These are phyloP conservation scores for Sipha flava DNA, from an alignment of 1,140 invertebrate species.

Conservation along the genomic window DNA sequence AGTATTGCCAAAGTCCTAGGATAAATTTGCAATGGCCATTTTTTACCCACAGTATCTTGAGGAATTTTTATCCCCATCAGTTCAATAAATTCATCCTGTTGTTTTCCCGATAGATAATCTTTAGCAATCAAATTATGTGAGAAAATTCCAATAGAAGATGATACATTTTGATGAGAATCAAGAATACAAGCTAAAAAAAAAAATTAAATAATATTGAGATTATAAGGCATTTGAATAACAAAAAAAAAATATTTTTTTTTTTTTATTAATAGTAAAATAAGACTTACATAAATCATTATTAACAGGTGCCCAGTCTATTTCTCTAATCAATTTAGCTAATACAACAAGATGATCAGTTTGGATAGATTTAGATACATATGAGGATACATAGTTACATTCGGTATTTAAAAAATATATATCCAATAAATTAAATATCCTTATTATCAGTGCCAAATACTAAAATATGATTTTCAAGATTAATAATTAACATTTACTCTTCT, in stretches of 20 bases:
- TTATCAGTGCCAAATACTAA: conserved; percentile 70
- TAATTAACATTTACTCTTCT: not conserved
- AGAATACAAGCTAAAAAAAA: conserved; percentile 49
- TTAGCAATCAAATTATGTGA: conserved; percentile 75
- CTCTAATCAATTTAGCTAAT: conserved; percentile 71
- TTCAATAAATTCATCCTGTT: conserved; percentile 63
- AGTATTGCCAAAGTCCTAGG: conserved; percentile 74
- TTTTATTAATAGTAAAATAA: not conserved
- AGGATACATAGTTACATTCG: conserved; percentile 50
- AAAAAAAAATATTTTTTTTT: conserved; percentile 24
- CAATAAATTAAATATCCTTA: conserved; percentile 67
- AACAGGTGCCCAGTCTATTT: conserved; percentile 75
- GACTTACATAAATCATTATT: conserved; percentile 63
- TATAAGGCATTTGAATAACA: conserved; percentile 26
- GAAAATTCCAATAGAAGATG: conserved; percentile 66
- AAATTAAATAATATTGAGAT: conserved; percentile 53
- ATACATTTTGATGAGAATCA: conserved; percentile 52
- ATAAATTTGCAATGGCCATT: conserved; percentile 76
- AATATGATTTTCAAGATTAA: conserved; percentile 28
- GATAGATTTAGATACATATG: conserved; percentile 54
- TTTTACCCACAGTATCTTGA: conserved; percentile 43
- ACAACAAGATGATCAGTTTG: conserved; percentile 71
- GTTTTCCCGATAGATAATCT: conserved; percentile 54
- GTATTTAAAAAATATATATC: conserved; percentile 60
- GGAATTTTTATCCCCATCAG: conserved; percentile 67